phyloP scores from a whole-genome alignment of 2,888 invertebrate species.

The Glaucopsyche alexis region DNA sequence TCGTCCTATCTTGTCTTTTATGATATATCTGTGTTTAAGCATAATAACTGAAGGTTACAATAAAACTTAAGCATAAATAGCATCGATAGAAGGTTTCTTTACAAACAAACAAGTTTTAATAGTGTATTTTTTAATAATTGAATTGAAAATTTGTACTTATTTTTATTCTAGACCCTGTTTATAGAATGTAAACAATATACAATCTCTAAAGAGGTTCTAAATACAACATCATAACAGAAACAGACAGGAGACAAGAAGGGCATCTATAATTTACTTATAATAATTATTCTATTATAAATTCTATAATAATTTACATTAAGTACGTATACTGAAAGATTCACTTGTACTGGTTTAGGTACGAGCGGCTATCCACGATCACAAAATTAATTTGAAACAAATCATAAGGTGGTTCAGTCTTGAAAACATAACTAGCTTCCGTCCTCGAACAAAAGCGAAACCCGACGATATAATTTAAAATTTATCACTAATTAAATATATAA shows the following conservation, averaged over 20 bases:
- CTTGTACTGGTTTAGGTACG: conserved; percentile 74
- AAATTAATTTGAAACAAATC: conserved; percentile 64
- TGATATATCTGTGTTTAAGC: conserved; percentile 31
- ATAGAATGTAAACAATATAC: conserved; percentile 48
- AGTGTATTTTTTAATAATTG: conserved; percentile 26
- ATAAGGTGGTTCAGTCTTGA: conserved; percentile 78
- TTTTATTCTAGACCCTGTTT: conserved; percentile 50
- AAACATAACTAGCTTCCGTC: conserved; percentile 64
- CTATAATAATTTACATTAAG: conserved; percentile 79
- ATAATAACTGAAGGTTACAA: not conserved
- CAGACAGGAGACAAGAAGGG: conserved; percentile 67
- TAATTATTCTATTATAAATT: conserved; percentile 77
- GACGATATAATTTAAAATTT: conserved; percentile 51
- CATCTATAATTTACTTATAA: conserved; percentile 75
- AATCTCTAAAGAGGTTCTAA: conserved; percentile 63
- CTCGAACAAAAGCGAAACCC: conserved; percentile 50
- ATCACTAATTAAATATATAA: conserved; percentile 68
- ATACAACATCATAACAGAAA: conserved; percentile 37
- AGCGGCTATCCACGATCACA: conserved; percentile 58
- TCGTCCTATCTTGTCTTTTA: conserved; percentile 43
- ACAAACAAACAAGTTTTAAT: not conserved
- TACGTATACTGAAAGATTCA: conserved; percentile 80
- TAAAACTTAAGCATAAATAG: not conserved
- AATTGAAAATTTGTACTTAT: conserved; percentile 22
- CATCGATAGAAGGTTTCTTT: not conserved